Conservation (phyloP, 2,888 invertebrate genomes). For the Metopia argyrocephala region DNA sequence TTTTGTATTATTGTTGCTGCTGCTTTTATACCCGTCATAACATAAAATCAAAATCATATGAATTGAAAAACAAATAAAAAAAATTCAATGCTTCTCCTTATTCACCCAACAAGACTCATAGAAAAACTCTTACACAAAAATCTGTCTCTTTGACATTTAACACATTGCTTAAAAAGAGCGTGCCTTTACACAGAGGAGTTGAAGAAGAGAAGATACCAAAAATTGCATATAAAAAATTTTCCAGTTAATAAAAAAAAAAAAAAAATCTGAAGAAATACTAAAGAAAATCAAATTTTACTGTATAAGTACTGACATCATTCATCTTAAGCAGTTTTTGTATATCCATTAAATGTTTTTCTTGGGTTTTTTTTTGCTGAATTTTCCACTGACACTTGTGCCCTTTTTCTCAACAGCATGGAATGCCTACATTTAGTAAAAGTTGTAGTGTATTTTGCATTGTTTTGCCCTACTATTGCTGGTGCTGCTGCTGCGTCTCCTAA, state of each 20-base stretch:
- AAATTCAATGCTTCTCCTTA: constrained; percentile 35
- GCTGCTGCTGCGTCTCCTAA: constrained; percentile 3
- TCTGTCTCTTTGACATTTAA: constrained; percentile 20
- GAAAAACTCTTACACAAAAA: not conserved
- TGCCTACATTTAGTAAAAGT: constrained; percentile 57
- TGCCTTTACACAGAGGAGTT: not conserved
- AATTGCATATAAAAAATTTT: constrained; percentile 19
- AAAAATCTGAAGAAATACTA: constrained; percentile 45
- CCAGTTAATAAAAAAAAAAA: constrained; percentile 44
- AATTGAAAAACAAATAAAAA: constrained; percentile 18
- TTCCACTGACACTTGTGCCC: constrained; percentile 57
- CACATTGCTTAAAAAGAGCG: not conserved
- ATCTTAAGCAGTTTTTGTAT: constrained; percentile 17
- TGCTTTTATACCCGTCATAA: constrained; percentile 10
- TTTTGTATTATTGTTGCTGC: not conserved
- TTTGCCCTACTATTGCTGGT: constrained; percentile 23
- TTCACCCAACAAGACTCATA: constrained; percentile 11
- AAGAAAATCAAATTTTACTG: no score
- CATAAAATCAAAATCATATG: constrained; percentile 45
- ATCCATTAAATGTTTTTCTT: constrained; percentile 35
- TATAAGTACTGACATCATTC: not conserved
- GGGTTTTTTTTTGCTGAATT: constrained; percentile 17
- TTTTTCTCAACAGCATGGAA: constrained; percentile 40
- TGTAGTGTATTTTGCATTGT: constrained; percentile 26
- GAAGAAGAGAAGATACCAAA: constrained; percentile 6